phyloP scores from a whole-genome alignment of 2,797 vertebrate species.

The Tragelaphus eurycerus region DNA sequence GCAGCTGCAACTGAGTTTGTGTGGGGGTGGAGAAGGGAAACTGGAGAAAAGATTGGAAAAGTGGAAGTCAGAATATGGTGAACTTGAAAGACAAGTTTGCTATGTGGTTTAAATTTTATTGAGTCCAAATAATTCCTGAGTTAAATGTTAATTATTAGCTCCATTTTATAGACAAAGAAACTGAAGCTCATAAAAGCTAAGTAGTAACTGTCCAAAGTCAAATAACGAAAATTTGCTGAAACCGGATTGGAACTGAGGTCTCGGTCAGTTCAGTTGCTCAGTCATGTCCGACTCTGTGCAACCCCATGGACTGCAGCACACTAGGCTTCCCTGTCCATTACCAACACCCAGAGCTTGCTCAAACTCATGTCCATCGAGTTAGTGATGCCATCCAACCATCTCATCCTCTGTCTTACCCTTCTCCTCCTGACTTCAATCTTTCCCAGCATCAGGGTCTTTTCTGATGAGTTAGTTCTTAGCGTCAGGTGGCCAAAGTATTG shows the following conservation, averaged over 20 bases:
- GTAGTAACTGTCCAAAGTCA: background rate
- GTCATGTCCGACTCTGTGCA: background rate
- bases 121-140: background rate
- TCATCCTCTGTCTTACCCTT: background rate
- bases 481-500: background rate
- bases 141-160: background rate
- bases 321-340: background rate
- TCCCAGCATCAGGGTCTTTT: background rate
- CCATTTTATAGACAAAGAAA: background rate
- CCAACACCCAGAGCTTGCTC: background rate
- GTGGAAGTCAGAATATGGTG: background rate
- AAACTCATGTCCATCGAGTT: background rate
- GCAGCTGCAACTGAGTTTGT: background rate
- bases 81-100: background rate
- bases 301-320: accelerated
- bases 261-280: background rate
- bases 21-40: background rate
- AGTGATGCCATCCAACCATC: background rate
- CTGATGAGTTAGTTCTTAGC: background rate
- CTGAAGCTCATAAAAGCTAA: background rate
- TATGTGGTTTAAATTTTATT: background rate
- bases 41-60: background rate
- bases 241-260: background rate
- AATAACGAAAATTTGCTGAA: background rate
- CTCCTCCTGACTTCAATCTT: background rate